Base-by-base conservation (phyloP, 1,140 invertebrate genomes). In the Luehdorfia chinensis region DNA sequence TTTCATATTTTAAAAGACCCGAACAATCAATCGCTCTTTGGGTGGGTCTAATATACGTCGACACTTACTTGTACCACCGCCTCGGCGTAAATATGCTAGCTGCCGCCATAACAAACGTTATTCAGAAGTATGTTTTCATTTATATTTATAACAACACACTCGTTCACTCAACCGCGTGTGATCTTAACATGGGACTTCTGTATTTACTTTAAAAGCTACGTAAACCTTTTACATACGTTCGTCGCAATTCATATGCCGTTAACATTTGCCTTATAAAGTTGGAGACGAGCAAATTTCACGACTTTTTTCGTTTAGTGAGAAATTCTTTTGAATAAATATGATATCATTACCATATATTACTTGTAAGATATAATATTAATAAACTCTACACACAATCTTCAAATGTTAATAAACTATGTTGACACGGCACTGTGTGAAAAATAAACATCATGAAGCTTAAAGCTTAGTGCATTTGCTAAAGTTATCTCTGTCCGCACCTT, bases 71-170 rank as follows among this genome's bases (percentile, higher is more conserved):
- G 53, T 59, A 46, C 48, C 41, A n/a, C n/a, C n/a, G n/a, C n/a
- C 52, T 19, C 44, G 50, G 31, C 64, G 58, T 71, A 66, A 76
- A 78, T 73, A 70, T 73, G 62, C 59, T 69, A 61, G 69, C 60
- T 61, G 49, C 53, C 59, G 76, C 71, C 75, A 76, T 71, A 84
- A 86, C 75, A 86, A 84, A 86, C 75, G 72, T 77, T 70, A 75
- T 72, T 75, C 73, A 75, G 66, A 79, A 75, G 60, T 54, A 69
- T 78, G 66, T 81, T 78, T 77, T 71, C 66, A 75, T 75, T 77
- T 75, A 73, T 76, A 77, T 75, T 80, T 72, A 61, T 73, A 78
- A 78, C 68, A 71, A 72, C 73, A 69, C 62, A 67, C 66, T 70
- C 63, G 59, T 50, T 59, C 61, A 55, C 55, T 61, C 62, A 63